phyloP scores from a whole-genome alignment of 2,113 vertebrate species.

The Actenoides hombroni region DNA sequence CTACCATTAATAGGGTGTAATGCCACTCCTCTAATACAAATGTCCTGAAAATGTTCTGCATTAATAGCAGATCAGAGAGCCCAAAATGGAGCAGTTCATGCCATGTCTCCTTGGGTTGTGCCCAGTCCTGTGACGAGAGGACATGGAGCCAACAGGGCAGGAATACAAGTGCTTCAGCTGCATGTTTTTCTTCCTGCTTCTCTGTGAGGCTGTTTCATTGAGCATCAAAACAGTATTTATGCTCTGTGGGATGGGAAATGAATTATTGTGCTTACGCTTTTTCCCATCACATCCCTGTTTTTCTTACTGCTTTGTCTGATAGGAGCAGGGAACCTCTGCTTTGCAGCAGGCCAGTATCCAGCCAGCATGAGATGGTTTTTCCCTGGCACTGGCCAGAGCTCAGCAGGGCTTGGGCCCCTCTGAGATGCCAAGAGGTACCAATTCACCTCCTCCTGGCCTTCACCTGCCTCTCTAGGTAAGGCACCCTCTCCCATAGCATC shows the following conservation, averaged over 20 bases:
- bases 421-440: neutral
- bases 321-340: neutral
- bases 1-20: neutral
- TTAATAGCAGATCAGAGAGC: neutral
- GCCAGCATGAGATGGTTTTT: accelerated
- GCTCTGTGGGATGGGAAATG: neutral
- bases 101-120: neutral
- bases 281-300: neutral
- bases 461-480: neutral
- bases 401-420: neutral
- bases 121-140: neutral
- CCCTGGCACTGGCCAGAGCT: neutral
- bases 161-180: neutral
- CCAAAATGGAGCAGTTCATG: neutral
- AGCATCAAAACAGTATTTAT: neutral
- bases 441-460: neutral
- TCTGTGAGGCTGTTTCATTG: neutral
- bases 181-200: neutral
- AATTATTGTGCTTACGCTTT: neutral
- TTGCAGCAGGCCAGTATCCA: neutral
- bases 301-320: neutral
- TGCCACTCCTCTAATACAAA: neutral
- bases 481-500: neutral
- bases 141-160: neutral
- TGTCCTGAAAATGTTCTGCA: neutral